Percentiles rank a stretch among this genome's conserved stretches.
These are phyloP conservation scores for Neoseiulus cucumeris DNA, from an alignment of 1,140 invertebrate genomes.

Conservation along the genomic window DNA sequence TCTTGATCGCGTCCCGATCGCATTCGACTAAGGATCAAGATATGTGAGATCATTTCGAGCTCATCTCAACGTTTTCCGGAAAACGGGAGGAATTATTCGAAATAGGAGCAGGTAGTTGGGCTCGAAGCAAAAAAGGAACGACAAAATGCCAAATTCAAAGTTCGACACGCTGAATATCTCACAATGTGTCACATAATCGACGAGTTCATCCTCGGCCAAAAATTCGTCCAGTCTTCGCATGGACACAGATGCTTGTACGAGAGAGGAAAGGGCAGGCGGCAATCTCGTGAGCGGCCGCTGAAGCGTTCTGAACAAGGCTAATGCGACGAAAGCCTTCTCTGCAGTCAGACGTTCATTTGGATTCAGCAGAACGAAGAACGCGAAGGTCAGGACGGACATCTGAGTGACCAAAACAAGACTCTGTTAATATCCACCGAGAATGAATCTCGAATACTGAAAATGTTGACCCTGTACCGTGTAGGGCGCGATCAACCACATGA, in stretches of 20 bases:
- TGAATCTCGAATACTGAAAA: not conserved
- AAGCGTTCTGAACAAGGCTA: not conserved
- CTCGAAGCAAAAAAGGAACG: too few relatives aligned
- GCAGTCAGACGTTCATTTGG: not conserved
- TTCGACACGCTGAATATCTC: too few relatives aligned
- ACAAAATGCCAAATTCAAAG: too few relatives aligned
- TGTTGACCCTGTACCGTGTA: not conserved
- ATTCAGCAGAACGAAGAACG: not conserved
- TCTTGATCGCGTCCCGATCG: too few relatives aligned
- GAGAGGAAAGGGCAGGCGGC: not conserved
- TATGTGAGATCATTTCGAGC: too few relatives aligned
- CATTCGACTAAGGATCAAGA: too few relatives aligned
- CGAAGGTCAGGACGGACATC: not conserved
- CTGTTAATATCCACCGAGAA: not conserved
- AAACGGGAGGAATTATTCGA: too few relatives aligned
- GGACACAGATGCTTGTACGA: not conserved
- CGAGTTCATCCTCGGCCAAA: not conserved
- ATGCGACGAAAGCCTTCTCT: not conserved
- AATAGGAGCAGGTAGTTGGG: too few relatives aligned
- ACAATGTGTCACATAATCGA: not conserved
- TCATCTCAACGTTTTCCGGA: too few relatives aligned
- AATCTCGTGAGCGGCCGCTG: not conserved
- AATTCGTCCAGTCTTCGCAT: not conserved
- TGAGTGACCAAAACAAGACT: not conserved
- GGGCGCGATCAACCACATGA: not conserved